phyloP scores from a whole-genome alignment of 2,113 vertebrate species.

The Nothobranchius furzeri region DNA sequence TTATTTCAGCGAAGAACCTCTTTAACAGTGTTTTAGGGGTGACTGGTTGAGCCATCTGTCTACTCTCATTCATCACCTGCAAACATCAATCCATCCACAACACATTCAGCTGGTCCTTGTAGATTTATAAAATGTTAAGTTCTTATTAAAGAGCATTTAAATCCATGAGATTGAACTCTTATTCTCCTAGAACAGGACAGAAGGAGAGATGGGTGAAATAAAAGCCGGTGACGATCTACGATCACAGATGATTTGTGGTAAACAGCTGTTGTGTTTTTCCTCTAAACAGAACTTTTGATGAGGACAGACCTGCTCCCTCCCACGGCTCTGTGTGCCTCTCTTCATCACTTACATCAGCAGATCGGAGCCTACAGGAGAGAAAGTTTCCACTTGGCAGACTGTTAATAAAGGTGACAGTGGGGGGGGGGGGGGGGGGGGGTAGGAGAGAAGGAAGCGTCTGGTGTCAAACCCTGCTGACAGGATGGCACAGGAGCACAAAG shows the following conservation, averaged over 20 bases:
- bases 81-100: not conserved
- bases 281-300: conserved; percentile 36
- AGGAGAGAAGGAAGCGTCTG: conserved; percentile 34
- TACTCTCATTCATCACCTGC: not conserved
- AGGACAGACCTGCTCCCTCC: conserved; percentile 24
- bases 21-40: too few relatives aligned
- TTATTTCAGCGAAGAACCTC: too few relatives aligned
- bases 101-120: too few relatives aligned
- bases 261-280: conserved; percentile 33
- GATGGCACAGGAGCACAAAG: conserved; percentile 18
- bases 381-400: conserved; percentile 67
- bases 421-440: conserved; percentile 39
- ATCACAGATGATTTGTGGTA: conserved; percentile 5
- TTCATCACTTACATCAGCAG: conserved; percentile 66
- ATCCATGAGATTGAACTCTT: too few relatives aligned
- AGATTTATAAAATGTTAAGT: too few relatives aligned
- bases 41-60: not conserved
- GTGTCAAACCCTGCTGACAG: conserved; percentile 57
- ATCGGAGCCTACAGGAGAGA: conserved; percentile 40
- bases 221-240: too few relatives aligned
- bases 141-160: too few relatives aligned
- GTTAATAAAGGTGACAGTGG: conserved; percentile 72
- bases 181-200: too few relatives aligned
- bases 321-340: conserved; percentile 27
- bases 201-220: too few relatives aligned